A percentile compares a stretch with the other conserved stretches of the same genome.
Evolutionary conservation across 1,140 invertebrate species (phyloP).

Genomic region (Schlechtendalia chinensis): DNA sequence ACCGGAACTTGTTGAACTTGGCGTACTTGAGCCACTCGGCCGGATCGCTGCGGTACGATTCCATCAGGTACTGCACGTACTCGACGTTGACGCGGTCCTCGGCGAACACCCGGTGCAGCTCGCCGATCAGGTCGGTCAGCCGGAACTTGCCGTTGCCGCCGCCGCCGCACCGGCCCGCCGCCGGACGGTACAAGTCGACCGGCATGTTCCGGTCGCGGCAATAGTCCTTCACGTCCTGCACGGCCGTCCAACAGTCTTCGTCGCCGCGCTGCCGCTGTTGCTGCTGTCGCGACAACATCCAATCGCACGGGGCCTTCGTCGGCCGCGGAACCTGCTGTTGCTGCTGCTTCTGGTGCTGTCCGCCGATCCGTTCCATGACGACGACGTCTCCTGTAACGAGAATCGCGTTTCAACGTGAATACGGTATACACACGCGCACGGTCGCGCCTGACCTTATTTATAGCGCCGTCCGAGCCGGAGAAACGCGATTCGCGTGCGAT

Average conservation of each 20-base stretch:
- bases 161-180: background rate
- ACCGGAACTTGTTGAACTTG: slow-evolving; percentile 92
- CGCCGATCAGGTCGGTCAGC: slow-evolving; percentile 51
- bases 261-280: background rate
- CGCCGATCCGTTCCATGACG: background rate
- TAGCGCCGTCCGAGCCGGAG: too few species aligned
- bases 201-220: slow-evolving; percentile 30
- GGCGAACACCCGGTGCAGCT: slow-evolving; percentile 51
- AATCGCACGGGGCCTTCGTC: background rate
- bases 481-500: too few species aligned
- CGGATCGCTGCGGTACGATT: slow-evolving; percentile 81
- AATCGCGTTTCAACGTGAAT: too few species aligned
- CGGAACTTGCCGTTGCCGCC: slow-evolving; percentile 25
- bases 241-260: background rate
- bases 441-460: too few species aligned
- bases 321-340: background rate
- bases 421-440: too few species aligned
- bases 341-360: background rate
- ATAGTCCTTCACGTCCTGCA: slow-evolving; percentile 17
- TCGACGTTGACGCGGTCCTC: slow-evolving; percentile 83
- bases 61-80: slow-evolving; percentile 79
- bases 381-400: too few species aligned
- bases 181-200: slow-evolving; percentile 10
- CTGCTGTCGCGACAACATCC: background rate
- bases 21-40: slow-evolving; percentile 92